A percentile compares a stretch with the other conserved stretches of the same genome.
These are phyloP conservation scores for Dione juno DNA, from an alignment of 2,888 invertebrate species.

Conservation along the genomic window DNA sequence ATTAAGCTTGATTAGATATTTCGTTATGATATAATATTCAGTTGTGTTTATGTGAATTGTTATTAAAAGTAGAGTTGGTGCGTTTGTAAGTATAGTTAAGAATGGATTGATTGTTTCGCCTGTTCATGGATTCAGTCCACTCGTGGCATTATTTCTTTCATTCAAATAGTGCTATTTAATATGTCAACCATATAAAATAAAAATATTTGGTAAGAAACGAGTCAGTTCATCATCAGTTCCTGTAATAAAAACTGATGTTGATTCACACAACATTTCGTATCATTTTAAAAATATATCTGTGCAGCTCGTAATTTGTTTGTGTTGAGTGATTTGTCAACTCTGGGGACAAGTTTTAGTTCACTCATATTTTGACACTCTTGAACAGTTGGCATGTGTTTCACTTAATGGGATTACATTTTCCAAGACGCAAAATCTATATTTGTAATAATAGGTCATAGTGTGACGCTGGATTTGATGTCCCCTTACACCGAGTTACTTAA, in stretches of 20 bases:
- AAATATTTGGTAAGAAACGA: background rate
- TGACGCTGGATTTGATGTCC: too few species aligned
- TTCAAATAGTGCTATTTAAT: too few species aligned
- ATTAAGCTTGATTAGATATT: slow-evolving; percentile 46
- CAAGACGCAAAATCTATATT: too few species aligned
- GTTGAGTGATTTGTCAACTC: slow-evolving; percentile 14
- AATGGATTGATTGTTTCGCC: too few species aligned
- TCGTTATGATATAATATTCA: slow-evolving; percentile 30
- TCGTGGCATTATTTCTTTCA: too few species aligned
- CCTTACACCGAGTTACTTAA: too few species aligned
- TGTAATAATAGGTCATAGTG: too few species aligned
- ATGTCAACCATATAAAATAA: too few species aligned
- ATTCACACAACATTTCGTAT: slow-evolving; percentile 12
- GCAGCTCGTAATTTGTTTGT: slow-evolving; percentile 3
- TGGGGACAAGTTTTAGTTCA: background rate
- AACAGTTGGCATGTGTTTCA: background rate
- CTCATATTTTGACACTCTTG: background rate
- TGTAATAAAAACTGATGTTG: background rate
- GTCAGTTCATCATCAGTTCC: background rate
- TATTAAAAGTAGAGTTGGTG: background rate
- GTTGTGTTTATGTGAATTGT: background rate
- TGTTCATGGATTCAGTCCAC: background rate
- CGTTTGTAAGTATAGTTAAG: background rate
- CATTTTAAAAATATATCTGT: slow-evolving; percentile 17
- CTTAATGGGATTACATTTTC: too few species aligned